A percentile compares a stretch with the other conserved stretches of the same genome.
Conservation (phyloP, 2,888 invertebrate species). For the Rotaria sp. region DNA sequence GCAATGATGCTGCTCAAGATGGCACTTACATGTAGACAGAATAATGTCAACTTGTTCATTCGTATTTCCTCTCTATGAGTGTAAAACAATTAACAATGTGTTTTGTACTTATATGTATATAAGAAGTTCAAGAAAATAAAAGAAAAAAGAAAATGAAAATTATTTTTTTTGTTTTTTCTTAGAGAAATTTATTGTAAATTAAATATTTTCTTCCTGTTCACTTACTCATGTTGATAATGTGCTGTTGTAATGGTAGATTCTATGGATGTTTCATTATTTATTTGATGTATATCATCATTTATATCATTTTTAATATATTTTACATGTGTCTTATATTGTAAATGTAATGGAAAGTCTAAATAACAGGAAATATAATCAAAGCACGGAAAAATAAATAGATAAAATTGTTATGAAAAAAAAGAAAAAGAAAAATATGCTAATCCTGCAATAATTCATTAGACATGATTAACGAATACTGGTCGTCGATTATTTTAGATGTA, state of each 20-base stretch:
- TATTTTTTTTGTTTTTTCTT: no score
- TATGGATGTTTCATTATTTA: neutral
- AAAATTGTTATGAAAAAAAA: neutral
- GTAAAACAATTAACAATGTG: neutral
- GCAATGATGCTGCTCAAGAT: neutral
- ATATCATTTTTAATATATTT: no score
- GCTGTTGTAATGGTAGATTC: neutral
- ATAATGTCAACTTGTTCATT: neutral
- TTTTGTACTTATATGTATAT: neutral
- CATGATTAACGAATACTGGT: neutral
- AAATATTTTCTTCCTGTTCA: neutral
- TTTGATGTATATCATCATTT: neutral
- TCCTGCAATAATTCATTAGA: neutral
- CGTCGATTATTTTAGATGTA: neutral
- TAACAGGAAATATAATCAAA: neutral
- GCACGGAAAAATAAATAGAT: neutral
- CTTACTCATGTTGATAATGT: neutral
- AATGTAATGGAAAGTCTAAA: neutral
- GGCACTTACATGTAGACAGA: neutral
- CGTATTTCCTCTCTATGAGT: neutral
- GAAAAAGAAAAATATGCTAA: neutral
- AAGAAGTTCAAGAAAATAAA: neutral
- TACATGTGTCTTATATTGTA: no score
- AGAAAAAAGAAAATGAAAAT: neutral
- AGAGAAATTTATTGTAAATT: neutral